phyloP scores from a whole-genome alignment of 2,888 invertebrate genomes.

The Tipula vernalis region DNA sequence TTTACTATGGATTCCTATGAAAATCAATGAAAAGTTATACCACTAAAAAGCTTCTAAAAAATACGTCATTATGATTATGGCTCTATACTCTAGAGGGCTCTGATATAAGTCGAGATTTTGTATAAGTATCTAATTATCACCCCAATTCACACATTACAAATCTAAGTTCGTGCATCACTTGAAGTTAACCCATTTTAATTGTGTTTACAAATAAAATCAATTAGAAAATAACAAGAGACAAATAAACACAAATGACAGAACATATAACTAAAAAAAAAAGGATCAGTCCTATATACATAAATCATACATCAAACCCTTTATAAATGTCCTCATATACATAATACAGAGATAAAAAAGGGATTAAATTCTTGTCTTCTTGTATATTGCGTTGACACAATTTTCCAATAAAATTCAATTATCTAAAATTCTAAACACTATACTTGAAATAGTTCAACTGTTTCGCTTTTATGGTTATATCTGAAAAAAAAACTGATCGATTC shows the following conservation, averaged over 20 bases:
- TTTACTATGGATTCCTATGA: no score
- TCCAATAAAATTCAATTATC: not conserved
- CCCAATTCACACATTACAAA: not conserved
- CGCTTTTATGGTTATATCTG: not conserved
- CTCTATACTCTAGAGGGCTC: no score
- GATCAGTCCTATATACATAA: not conserved
- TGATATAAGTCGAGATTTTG: no score
- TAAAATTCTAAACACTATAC: not conserved
- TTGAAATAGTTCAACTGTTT: not conserved
- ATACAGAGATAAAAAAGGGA: not conserved
- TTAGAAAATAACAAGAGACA: not conserved
- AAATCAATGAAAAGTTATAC: no score
- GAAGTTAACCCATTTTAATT: not conserved
- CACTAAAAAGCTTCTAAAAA: no score
- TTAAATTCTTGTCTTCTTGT: not conserved
- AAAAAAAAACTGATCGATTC: not conserved
- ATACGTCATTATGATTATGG: no score
- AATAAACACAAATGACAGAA: not conserved
- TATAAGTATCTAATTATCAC: not conserved
- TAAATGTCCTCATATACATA: not conserved
- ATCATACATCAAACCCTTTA: not conserved
- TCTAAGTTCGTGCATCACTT: not conserved
- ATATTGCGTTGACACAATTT: not conserved
- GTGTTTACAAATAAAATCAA: not conserved
- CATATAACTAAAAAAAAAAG: not conserved